Conservation (phyloP, 2,797 vertebrate genomes). For the Lutjanus campechanus region DNA sequence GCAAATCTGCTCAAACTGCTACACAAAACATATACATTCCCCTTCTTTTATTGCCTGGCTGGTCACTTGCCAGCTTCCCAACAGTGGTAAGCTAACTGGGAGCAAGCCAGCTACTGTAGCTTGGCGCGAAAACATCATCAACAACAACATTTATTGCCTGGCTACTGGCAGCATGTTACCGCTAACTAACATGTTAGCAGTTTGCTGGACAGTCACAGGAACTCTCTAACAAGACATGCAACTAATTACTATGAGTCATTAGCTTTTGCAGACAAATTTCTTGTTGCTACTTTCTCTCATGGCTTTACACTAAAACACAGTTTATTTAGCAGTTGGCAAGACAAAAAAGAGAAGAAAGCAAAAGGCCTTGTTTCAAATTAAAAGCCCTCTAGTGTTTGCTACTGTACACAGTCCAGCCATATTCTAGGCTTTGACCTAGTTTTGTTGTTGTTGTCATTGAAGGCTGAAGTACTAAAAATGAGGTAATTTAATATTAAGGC, state of each 20-base stretch:
- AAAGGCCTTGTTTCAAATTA: too few relatives aligned
- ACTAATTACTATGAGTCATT: too few relatives aligned
- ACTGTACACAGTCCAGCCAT: too few relatives aligned
- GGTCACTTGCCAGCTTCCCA: too few relatives aligned
- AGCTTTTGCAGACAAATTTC: background rate
- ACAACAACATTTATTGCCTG: background rate
- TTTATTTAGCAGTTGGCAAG: background rate
- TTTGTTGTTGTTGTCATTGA: too few relatives aligned
- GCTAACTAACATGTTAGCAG: background rate
- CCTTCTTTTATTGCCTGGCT: too few relatives aligned
- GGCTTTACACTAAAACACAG: background rate
- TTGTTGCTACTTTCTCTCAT: background rate
- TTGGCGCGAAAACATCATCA: background rate
- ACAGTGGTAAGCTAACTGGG: background rate
- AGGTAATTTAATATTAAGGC: too few relatives aligned
- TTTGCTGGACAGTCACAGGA: background rate
- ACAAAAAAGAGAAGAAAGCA: background rate
- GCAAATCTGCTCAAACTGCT: too few relatives aligned
- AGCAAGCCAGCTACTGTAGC: background rate
- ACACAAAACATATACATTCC: too few relatives aligned
- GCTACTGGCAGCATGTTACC: background rate
- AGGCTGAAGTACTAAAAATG: too few relatives aligned
- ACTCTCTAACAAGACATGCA: background rate
- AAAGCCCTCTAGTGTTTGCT: too few relatives aligned
- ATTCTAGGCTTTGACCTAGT: too few relatives aligned